Base-by-base conservation (phyloP, 1,140 invertebrate species). In the Dinothrombium tinctorium region DNA sequence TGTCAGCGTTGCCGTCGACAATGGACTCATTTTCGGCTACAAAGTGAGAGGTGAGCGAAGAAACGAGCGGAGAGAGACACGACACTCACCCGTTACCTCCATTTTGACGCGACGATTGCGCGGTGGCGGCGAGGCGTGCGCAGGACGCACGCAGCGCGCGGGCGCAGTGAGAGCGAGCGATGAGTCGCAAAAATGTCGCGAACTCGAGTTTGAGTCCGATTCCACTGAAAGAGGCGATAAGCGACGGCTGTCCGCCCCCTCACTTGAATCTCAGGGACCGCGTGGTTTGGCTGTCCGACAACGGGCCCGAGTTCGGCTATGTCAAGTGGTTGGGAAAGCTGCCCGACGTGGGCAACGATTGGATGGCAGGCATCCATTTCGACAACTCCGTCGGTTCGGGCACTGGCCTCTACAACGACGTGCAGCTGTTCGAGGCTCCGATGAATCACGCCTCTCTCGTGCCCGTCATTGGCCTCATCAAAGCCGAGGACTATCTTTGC, bases 321-420 rank as follows among this genome's bases (percentile, higher is more conserved):
- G 64, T 69, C 4, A 58, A 56, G 45, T 71, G 67, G 67, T 58
- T 69, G 32, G 68, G 68, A 1, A 52, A 53, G 26, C 50, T 69
- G 14, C 56, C 60, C 14, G 65, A 64, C 45, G 56, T 60, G 14
- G 54, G 58, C n/a, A 32, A 37, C 6, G 63, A 64, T 31, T 59
- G 61, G 50, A 63, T 64, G 44, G 60, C 67, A 44, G 68, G 69
- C 5, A 56, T 70, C 1, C 65, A 69, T 57, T 65, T 69, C 55
- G 63, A 64, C 41, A 59, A 64, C 43, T 56, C 56, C 3, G 56
- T 66, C 22, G 65, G 65, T 32, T 58, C 56, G 19, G 65, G 64
- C 15, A 67, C 61, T 38, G 64, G 64, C 25, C 57, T 59, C 44
- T 61, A 66, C 46, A 56, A 59, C 48, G 59, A 62, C 33, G 50